Evolutionary conservation across 2,797 vertebrate species (phyloP).

Genomic region (Hydrocynus forskahlii): DNA sequence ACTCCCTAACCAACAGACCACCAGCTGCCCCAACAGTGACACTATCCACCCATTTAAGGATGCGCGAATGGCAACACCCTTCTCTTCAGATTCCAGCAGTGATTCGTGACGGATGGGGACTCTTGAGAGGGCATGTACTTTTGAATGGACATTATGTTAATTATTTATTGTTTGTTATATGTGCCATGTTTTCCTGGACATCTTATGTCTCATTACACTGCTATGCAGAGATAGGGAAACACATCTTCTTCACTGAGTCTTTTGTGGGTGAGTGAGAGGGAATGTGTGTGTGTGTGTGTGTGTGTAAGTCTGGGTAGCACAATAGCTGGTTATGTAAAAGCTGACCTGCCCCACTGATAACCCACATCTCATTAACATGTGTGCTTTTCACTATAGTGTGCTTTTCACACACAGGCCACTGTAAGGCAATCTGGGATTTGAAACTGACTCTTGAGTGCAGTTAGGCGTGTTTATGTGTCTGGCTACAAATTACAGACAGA

Average conservation of each 20-base stretch:
- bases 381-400: background rate
- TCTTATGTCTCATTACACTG: conserved; percentile 7
- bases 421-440: no score
- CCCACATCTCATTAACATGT: conserved; percentile 48
- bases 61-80: background rate
- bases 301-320: conserved; percentile 38
- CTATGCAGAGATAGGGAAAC: background rate
- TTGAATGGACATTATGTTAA: background rate
- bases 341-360: conserved; percentile 35
- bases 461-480: background rate
- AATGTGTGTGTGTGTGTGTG: background rate
- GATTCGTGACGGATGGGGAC: conserved; percentile 12
- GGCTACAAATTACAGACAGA: background rate
- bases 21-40: no score
- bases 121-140: conserved; percentile 15
- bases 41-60: background rate
- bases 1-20: no score
- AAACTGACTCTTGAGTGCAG: background rate
- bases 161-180: no score
- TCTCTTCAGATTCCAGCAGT: background rate
- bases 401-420: background rate
- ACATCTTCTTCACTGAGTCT: background rate
- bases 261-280: background rate
- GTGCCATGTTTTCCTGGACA: background rate
- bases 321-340: conserved; percentile 45